Conservation (phyloP, 2,888 invertebrate species). For the Dinocampus coccinellae region DNA sequence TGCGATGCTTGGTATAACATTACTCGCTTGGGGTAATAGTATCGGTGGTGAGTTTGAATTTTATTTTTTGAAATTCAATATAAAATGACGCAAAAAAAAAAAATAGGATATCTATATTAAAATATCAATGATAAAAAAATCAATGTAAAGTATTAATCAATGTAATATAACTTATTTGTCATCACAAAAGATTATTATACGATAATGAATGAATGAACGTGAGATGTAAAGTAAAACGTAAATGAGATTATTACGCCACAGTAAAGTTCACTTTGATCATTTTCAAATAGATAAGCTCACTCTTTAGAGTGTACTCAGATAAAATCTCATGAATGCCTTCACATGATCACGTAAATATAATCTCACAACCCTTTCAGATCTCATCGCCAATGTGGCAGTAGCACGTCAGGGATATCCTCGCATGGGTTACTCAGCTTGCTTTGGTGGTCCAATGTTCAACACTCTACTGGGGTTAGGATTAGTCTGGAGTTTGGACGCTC, state of each 20-base stretch:
- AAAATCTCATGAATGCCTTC: constrained; percentile 4
- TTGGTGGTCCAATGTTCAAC: constrained; percentile 78
- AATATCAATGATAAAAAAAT: not conserved
- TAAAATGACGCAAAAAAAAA: not conserved
- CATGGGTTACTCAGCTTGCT: constrained; percentile 78
- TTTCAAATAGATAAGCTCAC: not conserved
- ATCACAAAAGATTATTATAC: not conserved
- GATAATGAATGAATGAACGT: not conserved
- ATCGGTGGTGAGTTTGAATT: constrained; percentile 68
- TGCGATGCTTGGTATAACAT: constrained; percentile 75
- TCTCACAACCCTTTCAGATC: constrained; percentile 66
- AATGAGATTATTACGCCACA: constrained; percentile 9
- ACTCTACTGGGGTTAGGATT: constrained; percentile 69
- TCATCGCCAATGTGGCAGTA: constrained; percentile 74
- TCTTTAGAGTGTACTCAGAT: not conserved
- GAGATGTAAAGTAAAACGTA: not conserved
- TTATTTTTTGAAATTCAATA: not conserved
- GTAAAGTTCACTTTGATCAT: constrained; percentile 22
- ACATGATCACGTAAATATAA: constrained; percentile 1
- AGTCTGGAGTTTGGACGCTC: constrained; percentile 61
- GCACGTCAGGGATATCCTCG: constrained; percentile 75
- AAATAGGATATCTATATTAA: not conserved
- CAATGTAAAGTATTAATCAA: not conserved
- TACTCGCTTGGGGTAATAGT: constrained; percentile 78
- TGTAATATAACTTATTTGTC: not conserved